A percentile compares a stretch with the other conserved stretches of the same genome.
phyloP scores from a whole-genome alignment of 2,888 invertebrate species.

The Drosophila eohydei region DNA sequence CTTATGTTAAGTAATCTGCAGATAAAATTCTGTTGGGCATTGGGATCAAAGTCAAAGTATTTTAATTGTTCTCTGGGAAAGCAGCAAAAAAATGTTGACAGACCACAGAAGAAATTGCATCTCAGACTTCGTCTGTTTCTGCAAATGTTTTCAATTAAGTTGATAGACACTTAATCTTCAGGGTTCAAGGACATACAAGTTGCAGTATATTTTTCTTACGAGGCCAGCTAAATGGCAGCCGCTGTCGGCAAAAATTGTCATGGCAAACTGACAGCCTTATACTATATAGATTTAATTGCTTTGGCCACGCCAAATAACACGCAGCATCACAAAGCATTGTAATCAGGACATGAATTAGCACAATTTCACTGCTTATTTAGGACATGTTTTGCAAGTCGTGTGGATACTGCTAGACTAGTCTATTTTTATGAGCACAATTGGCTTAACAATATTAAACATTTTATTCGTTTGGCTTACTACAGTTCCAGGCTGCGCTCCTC shows the following conservation, averaged over 20 bases:
- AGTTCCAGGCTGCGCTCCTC: conserved; percentile 94
- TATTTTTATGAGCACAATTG: conserved; percentile 20
- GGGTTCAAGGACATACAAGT: neutral
- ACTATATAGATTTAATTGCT: conserved; percentile 27
- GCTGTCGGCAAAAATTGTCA: conserved; percentile 34
- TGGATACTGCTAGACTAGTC: too few relatives aligned
- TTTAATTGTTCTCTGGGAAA: neutral
- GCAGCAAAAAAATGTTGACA: neutral
- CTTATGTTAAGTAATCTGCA: conserved; percentile 1
- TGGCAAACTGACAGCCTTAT: conserved; percentile 20
- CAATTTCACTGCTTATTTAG: conserved; percentile 12
- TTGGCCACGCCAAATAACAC: neutral
- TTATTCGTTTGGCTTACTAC: conserved; percentile 56
- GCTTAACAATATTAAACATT: conserved; percentile 1
- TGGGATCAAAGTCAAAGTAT: neutral
- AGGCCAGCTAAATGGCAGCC: conserved; percentile 38
- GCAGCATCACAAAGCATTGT: conserved; percentile 14
- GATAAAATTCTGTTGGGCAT: neutral
- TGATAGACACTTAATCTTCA: conserved; percentile 13
- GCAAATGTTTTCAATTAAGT: neutral
- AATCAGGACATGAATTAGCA: conserved; percentile 4
- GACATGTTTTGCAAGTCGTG: conserved; percentile 4
- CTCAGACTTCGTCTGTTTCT: too few relatives aligned
- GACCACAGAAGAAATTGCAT: neutral
- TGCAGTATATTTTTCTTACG: conserved; percentile 51